Conservation (phyloP, 2,797 vertebrate species). For the Buphagus erythrorhynchus region DNA sequence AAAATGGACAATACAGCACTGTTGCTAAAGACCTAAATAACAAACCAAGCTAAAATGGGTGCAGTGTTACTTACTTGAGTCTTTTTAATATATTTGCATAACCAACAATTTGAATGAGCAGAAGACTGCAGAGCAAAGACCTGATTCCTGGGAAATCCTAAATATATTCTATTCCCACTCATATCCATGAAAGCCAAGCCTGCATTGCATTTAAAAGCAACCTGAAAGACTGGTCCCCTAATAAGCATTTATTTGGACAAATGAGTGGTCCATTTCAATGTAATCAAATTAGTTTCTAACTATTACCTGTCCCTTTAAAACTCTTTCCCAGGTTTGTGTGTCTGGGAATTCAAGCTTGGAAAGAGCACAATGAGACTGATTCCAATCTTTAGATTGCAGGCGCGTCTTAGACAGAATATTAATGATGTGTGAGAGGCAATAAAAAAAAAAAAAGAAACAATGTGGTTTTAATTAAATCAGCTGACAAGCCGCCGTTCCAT, state of each 20-base stretch:
- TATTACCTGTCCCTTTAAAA: conserved; percentile 68
- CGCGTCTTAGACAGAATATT: conserved; percentile 54
- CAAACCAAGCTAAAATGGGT: conserved; percentile 7
- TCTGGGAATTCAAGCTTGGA: conserved; percentile 68
- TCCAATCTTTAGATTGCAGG: conserved; percentile 64
- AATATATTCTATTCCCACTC: conserved; percentile 55
- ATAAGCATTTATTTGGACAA: conserved; percentile 55
- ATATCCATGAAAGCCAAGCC: conserved; percentile 20
- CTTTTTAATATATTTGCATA: conserved; percentile 56
- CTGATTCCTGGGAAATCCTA: conserved; percentile 59
- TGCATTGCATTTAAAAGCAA: conserved; percentile 21
- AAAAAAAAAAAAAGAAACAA: neutral
- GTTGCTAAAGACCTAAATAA: conserved; percentile 43
- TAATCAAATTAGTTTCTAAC: conserved; percentile 54
- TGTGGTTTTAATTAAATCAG: conserved; percentile 68
- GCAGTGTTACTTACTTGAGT: conserved; percentile 9
- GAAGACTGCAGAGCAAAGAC: conserved; percentile 25
- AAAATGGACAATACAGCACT: neutral
- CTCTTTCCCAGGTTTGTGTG: conserved; percentile 55
- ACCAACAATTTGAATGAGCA: conserved; percentile 40
- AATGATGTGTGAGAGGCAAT: conserved; percentile 66
- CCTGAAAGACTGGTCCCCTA: conserved; percentile 61
- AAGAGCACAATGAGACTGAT: conserved; percentile 59
- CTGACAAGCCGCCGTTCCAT: conserved; percentile 46
- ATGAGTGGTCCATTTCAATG: conserved; percentile 42